Evolutionary conservation across 2,113 vertebrate species (phyloP).

Genomic region (Eleginops maclovinus): DNA sequence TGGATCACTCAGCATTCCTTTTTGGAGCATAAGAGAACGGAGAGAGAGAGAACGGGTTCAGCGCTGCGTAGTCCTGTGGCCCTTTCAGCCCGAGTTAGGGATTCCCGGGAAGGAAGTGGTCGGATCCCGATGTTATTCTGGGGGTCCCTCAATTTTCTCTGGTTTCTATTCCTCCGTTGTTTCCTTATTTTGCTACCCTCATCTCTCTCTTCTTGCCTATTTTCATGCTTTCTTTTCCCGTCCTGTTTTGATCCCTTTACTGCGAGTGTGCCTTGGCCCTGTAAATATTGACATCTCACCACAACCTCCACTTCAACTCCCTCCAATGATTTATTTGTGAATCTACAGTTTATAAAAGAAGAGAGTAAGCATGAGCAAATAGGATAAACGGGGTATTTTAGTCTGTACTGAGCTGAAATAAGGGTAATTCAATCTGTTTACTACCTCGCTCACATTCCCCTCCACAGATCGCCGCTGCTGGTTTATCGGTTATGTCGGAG

Average conservation of each 20-base stretch:
- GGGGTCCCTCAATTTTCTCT: slow-evolving; percentile 68
- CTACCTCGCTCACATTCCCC: slow-evolving; percentile 43
- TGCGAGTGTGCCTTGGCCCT: background rate
- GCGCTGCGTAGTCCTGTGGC: slow-evolving; percentile 68
- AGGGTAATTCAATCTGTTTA: slow-evolving; percentile 64
- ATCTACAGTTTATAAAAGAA: slow-evolving; percentile 27
- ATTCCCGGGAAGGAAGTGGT: slow-evolving; percentile 85
- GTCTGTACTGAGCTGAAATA: slow-evolving; percentile 35
- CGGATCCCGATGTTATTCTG: slow-evolving; percentile 76
- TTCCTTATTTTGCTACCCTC: slow-evolving; percentile 39
- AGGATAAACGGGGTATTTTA: slow-evolving; percentile 58
- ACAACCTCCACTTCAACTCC: slow-evolving; percentile 12
- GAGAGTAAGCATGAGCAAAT: slow-evolving; percentile 15
- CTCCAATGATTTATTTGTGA: slow-evolving; percentile 43
- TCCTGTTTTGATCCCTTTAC: slow-evolving; percentile 49
- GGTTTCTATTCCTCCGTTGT: slow-evolving; percentile 59
- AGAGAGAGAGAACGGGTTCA: slow-evolving; percentile 61
- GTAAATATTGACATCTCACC: slow-evolving; percentile 63
- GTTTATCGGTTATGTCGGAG: slow-evolving; percentile 79
- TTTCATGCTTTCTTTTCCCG: slow-evolving; percentile 42
- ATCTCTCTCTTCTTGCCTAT: slow-evolving; percentile 19
- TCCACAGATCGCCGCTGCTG: slow-evolving; percentile 54
- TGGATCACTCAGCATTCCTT: slow-evolving; percentile 67
- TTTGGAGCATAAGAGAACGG: slow-evolving; percentile 56
- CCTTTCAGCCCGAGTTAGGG: slow-evolving; percentile 75